phyloP scores from a whole-genome alignment of 1,140 invertebrate genomes.

The Grapholita molesta region DNA sequence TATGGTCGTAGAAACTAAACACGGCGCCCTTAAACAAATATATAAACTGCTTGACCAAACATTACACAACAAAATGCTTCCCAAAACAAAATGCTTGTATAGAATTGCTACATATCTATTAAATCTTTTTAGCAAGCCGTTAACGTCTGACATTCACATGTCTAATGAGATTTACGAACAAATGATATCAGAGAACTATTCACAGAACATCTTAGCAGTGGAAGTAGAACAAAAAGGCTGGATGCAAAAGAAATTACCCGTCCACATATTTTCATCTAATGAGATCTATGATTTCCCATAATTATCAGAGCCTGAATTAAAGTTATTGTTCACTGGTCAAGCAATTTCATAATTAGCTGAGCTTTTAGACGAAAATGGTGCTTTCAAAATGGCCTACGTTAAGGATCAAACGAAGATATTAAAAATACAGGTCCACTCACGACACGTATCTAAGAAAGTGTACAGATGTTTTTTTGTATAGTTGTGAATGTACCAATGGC shows the following conservation, averaged over 20 bases:
- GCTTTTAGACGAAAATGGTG: background rate
- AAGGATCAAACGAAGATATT: background rate
- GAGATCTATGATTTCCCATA: background rate
- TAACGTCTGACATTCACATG: background rate
- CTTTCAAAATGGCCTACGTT: background rate
- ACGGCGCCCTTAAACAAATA: background rate
- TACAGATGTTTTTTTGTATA: background rate
- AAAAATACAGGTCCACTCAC: background rate
- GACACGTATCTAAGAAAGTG: background rate
- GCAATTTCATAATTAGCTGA: no score
- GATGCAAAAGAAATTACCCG: background rate
- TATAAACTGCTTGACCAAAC: background rate
- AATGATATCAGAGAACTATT: background rate
- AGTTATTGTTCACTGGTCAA: background rate
- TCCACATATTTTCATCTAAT: background rate
- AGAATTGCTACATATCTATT: background rate
- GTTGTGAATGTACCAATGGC: conserved; percentile 1
- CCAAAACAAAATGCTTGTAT: background rate
- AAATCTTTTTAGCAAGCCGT: background rate
- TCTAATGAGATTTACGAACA: background rate
- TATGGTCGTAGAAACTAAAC: background rate
- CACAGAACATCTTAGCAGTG: background rate
- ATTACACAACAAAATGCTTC: background rate
- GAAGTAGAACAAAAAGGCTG: conserved; percentile 1
- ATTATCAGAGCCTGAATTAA: background rate